Evolutionary conservation across 2,113 vertebrate species (phyloP).

Genomic region (Leucoraja erinaceus): DNA sequence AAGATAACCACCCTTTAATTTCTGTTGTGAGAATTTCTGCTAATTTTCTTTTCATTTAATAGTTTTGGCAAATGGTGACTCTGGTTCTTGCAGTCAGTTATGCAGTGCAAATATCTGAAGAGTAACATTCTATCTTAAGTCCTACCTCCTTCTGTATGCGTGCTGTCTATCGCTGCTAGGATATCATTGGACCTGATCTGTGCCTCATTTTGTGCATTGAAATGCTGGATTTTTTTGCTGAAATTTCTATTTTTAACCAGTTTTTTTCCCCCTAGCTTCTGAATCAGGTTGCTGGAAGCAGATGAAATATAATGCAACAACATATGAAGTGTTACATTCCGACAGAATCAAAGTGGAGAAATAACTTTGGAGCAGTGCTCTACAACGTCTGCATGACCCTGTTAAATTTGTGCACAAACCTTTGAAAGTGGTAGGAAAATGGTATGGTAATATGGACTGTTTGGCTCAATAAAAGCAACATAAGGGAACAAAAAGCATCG

Average conservation of each 20-base stretch:
- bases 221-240: background rate
- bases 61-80: background rate
- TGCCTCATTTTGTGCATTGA: background rate
- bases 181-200: background rate
- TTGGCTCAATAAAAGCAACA: too few relatives aligned
- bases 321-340: background rate
- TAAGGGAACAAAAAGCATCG: too few relatives aligned
- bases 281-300: background rate
- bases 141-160: background rate
- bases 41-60: background rate
- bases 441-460: too few relatives aligned
- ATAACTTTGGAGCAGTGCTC: too few relatives aligned
- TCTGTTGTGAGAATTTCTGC: background rate
- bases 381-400: too few relatives aligned
- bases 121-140: background rate
- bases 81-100: background rate
- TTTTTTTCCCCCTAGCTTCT: background rate
- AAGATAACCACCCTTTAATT: background rate
- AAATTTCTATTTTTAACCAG: background rate
- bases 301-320: background rate
- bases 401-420: too few relatives aligned
- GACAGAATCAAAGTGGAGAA: too few relatives aligned
- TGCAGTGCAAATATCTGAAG: background rate
- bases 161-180: background rate
- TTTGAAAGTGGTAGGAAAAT: too few relatives aligned